Evolutionary conservation across 1,140 invertebrate genomes (phyloP), one percentile per base, ranked within the genome.

Genomic region (Euborellia annulipes): DNA sequence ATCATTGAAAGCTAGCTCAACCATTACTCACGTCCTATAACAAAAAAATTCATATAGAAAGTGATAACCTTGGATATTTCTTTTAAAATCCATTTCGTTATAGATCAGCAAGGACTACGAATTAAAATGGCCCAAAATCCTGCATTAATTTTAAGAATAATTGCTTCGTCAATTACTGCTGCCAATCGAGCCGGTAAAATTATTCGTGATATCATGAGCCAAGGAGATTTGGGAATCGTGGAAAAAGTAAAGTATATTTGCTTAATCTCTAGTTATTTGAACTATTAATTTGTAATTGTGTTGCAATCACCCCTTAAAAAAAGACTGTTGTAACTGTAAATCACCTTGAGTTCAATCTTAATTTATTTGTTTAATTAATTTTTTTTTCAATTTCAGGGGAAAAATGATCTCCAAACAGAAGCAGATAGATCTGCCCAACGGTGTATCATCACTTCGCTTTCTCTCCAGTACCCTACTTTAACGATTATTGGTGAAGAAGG

Each of bases 331-430:
- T n/a, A n/a, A n/a, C n/a, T n/a, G n/a, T n/a, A n/a, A n/a, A n/a
- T n/a, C n/a, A n/a, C n/a, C n/a, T n/a, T n/a, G n/a, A n/a, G n/a
- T n/a, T n/a, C n/a, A n/a, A n/a, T n/a, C n/a, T n/a, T n/a, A n/a
- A n/a, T n/a, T n/a, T n/a, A n/a, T n/a, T n/a, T n/a, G n/a, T n/a
- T n/a, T n/a, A n/a, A n/a, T n/a, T n/a, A n/a, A n/a, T n/a, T n/a
- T n/a, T n/a, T n/a, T 14, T 17, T 21, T 27, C 9, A 44, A 43
- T 55, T 65, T 43, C 58, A 88, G 72, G 87, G 82, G n/a, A 77
- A 79, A 52, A 85, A 91, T 72, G 93, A 98, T 69, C 71, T 92
- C 16, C 93, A 98, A 71, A 98, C 95, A 6, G 89, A 96, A 70
- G 95, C 94, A 3, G 95, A 98, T 63, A 71, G 94, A 52, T 85